Conservation (phyloP, 1,140 invertebrate species). For the Trigoniulus corallinus region DNA sequence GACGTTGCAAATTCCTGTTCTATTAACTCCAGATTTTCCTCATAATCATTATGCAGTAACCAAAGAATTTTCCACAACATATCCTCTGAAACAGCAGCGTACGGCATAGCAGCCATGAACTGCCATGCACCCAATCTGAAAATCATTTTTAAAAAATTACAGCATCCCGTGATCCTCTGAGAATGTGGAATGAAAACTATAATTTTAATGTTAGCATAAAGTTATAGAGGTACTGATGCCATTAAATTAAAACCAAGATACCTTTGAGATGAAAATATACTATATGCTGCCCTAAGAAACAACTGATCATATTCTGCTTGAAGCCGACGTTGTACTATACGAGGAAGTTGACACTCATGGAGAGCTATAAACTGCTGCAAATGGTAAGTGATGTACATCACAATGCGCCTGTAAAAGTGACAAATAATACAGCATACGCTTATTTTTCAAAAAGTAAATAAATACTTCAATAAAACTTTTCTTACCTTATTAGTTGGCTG, state of each 20-base stretch:
- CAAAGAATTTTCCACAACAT: slow-evolving; percentile 46
- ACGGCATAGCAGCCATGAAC: slow-evolving; percentile 61
- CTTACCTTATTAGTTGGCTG: slow-evolving; percentile 36
- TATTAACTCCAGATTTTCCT: slow-evolving; percentile 6
- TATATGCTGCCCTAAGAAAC: slow-evolving; percentile 46
- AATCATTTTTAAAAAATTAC: not conserved
- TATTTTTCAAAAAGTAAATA: not conserved
- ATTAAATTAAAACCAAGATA: slow-evolving; percentile 8
- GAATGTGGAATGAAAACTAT: no score
- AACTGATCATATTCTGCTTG: slow-evolving; percentile 58
- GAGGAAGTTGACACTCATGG: slow-evolving; percentile 14
- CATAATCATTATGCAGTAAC: slow-evolving; percentile 20
- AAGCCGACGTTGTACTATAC: slow-evolving; percentile 27
- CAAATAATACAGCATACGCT: not conserved
- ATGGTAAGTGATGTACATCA: slow-evolving; percentile 56
- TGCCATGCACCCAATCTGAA: slow-evolving; percentile 59
- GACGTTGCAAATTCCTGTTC: not conserved
- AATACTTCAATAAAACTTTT: not conserved
- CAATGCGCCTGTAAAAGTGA: slow-evolving; percentile 35
- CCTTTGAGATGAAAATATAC: slow-evolving; percentile 46
- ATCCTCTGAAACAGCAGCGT: slow-evolving; percentile 40
- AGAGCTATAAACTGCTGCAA: slow-evolving; percentile 38
- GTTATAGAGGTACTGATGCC: no score
- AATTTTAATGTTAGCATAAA: no score
- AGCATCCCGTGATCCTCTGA: no score